These are phyloP conservation scores for Bergia puertoricense DNA, from an alignment of 92 coral and sea anemone species.

Conservation along the genomic window DNA sequence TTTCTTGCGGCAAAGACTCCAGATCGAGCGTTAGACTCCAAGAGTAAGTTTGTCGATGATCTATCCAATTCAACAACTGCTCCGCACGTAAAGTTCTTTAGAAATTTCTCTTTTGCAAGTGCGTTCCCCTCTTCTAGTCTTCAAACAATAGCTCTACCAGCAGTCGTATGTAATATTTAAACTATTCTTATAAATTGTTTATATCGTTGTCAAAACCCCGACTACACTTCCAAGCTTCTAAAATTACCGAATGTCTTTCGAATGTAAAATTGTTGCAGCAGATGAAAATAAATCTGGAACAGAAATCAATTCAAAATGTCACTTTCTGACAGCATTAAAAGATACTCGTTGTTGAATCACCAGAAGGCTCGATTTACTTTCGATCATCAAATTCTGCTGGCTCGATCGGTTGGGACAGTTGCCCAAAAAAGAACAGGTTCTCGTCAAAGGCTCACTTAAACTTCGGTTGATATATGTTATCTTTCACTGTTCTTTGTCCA, in stretches of 20 bases:
- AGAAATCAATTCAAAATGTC: constrained; percentile 41
- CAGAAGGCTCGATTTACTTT: not conserved
- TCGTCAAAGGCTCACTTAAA: not conserved
- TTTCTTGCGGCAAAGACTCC: not conserved
- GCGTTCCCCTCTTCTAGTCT: constrained; percentile 29
- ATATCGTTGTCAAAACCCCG: constrained; percentile 31
- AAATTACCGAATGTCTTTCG: constrained; percentile 8
- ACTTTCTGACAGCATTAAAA: constrained; percentile 34
- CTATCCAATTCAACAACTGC: constrained; percentile 14
- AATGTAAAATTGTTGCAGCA: constrained; percentile 20
- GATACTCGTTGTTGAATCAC: constrained; percentile 20
- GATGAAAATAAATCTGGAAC: constrained; percentile 32
- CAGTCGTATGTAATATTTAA: constrained; percentile 85
- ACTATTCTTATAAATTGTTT: constrained; percentile 75
- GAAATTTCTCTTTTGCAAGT: constrained; percentile 39
- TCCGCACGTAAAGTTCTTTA: constrained; percentile 26
- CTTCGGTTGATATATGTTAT: not conserved
- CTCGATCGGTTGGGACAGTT: constrained; percentile 11
- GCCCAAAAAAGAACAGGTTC: not conserved
- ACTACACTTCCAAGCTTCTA: constrained; percentile 17
- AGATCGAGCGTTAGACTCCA: not conserved
- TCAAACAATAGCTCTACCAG: constrained; percentile 67
- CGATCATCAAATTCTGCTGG: not conserved
- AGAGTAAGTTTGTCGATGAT: not conserved
- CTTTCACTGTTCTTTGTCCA: not conserved